Base-by-base conservation (phyloP, 2,113 vertebrate genomes). In the Erythrocebus patas region DNA sequence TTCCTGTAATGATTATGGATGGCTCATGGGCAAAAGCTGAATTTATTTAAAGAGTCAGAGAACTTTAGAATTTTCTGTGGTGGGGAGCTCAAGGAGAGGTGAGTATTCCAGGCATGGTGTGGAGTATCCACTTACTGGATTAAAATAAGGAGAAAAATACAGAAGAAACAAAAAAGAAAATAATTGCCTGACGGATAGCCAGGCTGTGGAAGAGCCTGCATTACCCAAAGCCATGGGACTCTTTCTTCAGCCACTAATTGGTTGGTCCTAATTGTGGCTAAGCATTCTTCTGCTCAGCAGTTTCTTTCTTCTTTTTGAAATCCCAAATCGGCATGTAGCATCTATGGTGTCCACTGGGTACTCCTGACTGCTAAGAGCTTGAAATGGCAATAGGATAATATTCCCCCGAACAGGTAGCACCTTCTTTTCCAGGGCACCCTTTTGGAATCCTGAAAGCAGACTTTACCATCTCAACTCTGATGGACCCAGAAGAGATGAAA, bases 401-500 rank as follows among this genome's bases (percentile, higher is more conserved):
- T 43, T 5, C 10, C 55, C 52, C 48, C 5, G 25, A 94, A 25
- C 82, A 93, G 81, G 73, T 0, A 27, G 55, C 18, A 3, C 8
- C 83, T 89, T 61, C n/a, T 89, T 79, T 97, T 93, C 45, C 94
- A 98, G 98, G 55, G 73, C 20, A 86, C 52, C 32, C 30, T 55
- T 97, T 97, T 93, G 97, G 98, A 76, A 95, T 98, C 91, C 86
- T 98, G 89, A 98, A 98, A 91, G 98, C 88, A 55, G 97, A 98
- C 91, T 98, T 98, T 66, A 20, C 61, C 40, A 90, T 73, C 20
- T 2, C 61, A 0, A 25, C 32, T 40, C 40, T 68, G 68, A 55
- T 22, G 73, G 75, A 97, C 50, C 64, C 94, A 86, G 90, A 96
- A 20, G 90, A 45, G 30, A 81, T 86, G 89, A 97, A 97, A 64